Evolutionary conservation across 2,888 invertebrate genomes (phyloP), one percentile per base, ranked within the genome.

Genomic region (Axea sp.): DNA sequence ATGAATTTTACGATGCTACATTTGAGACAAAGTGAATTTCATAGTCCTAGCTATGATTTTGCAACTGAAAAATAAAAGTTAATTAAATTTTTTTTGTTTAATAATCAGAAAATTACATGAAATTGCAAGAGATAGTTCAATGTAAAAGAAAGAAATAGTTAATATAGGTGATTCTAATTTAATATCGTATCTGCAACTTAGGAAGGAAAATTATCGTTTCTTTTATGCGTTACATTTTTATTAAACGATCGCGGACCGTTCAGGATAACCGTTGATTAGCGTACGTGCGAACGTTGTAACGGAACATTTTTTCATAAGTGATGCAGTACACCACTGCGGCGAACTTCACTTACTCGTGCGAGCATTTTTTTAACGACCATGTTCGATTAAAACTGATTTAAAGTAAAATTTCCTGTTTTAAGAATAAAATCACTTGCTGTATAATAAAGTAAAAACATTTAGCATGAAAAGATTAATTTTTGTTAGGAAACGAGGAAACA

Each of bases 1-100:
- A 62, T 53, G 57, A 73, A 76, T 74, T 81, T 78, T 77, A 81
- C 71, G 81, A 80, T 74, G 75, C 76, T 60, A 74, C 68, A 65
- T 62, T 64, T 67, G 62, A 59, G 72, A 76, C 76, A 75, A 78
- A 78, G 69, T 77, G 76, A 51, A 41, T 59, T 57, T 41, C n/a
- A n/a, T n/a, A n/a, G n/a, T n/a, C n/a, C n/a, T n/a, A n/a, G n/a
- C n/a, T n/a, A n/a, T n/a, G n/a, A n/a, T n/a, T n/a, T n/a, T n/a
- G n/a, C n/a, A n/a, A n/a, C n/a, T n/a, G n/a, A n/a, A n/a, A n/a
- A n/a, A n/a, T n/a, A n/a, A n/a, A n/a, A n/a, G n/a, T n/a, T n/a
- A n/a, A n/a, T n/a, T n/a, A n/a, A n/a, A n/a, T n/a, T n/a, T n/a
- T n/a, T n/a, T n/a, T n/a, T n/a, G n/a, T n/a, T n/a, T n/a, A n/a